Evolutionary conservation across 2,888 invertebrate species (phyloP).

Genomic region (Nebria brevicollis): DNA sequence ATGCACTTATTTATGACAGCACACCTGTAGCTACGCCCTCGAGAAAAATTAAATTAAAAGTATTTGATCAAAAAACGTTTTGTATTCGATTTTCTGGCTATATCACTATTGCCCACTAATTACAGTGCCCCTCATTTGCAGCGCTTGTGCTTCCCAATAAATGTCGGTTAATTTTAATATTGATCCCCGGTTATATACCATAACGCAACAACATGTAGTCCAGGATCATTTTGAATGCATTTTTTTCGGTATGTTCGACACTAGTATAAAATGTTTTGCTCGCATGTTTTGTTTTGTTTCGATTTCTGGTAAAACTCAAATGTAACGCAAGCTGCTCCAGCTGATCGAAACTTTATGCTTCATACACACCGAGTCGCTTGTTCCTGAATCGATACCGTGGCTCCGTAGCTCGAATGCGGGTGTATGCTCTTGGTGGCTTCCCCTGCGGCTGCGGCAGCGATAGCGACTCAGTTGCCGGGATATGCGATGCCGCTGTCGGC

Average conservation of each 20-base stretch:
- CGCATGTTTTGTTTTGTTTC: background rate
- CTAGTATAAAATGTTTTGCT: background rate
- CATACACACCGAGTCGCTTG: background rate
- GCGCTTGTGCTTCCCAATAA: too few species aligned
- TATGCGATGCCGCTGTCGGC: background rate
- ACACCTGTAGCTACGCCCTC: too few species aligned
- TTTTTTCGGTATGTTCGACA: background rate
- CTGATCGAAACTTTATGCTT: background rate
- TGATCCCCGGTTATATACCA: too few species aligned
- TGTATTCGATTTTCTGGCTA: too few species aligned
- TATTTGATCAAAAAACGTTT: too few species aligned
- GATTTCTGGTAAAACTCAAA: background rate
- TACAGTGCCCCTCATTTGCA: too few species aligned
- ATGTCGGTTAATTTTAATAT: too few species aligned
- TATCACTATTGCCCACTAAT: too few species aligned
- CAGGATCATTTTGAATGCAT: too few species aligned
- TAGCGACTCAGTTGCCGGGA: conserved; percentile 2
- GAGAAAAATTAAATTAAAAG: too few species aligned
- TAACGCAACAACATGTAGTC: too few species aligned
- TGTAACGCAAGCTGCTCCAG: background rate
- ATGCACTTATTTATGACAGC: too few species aligned
- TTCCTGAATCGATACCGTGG: conserved; percentile 7
- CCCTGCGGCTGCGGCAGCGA: conserved; percentile 8
- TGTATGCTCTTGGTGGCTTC: conserved; percentile 9
- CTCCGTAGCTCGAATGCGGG: background rate